Base-by-base conservation (phyloP, 2,888 invertebrate genomes). In the Antheraea yamamai region DNA sequence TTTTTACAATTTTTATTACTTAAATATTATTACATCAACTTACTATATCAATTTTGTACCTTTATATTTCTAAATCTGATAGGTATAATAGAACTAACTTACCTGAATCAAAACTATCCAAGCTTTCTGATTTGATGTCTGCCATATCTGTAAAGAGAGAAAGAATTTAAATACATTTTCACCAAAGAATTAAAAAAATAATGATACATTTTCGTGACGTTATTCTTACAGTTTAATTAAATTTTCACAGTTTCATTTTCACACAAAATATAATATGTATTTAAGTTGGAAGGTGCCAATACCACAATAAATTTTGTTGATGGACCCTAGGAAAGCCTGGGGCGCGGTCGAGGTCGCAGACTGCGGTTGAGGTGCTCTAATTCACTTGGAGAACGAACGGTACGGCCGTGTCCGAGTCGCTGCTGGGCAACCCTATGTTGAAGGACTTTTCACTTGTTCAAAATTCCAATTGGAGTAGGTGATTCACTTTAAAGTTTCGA, bases 81-180 rank as follows among this genome's bases (percentile, higher is more conserved):
- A 47, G 1, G 10, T 47, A 47, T 47, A 47, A 47, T 47, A 47
- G 2, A 39, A 12, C 12, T 47, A 7, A 81, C 86, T 88, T 82
- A 95, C 95, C 95, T 75, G 95, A 95, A 79, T 92, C 94, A 81
- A 93, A 92, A 81, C 95, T 95, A 83, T 95, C 95, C 90, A 93
- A 91, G 80, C 94, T 94, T 80, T 95, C 95, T 23, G 92, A 91
- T 85, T 95, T 95, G 82, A 94, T 88, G 79, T 94, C 94, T 12
- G 85, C 89, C 77, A 88, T 86, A 85, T 93, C 95, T 95, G 93
- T 78, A 94, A 91, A 83, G 88, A 87, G 80, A 79, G 76, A 73
- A 70, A n/a, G 30, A 61, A 23, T 64, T 16, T 58, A 26, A 52
- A 23, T 72, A 20, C 18, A 39, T 30, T 39, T 39, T 6, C 39